These are phyloP conservation scores for Anastatus disparis DNA, from an alignment of 1,140 invertebrate genomes.

Conservation along the genomic window DNA sequence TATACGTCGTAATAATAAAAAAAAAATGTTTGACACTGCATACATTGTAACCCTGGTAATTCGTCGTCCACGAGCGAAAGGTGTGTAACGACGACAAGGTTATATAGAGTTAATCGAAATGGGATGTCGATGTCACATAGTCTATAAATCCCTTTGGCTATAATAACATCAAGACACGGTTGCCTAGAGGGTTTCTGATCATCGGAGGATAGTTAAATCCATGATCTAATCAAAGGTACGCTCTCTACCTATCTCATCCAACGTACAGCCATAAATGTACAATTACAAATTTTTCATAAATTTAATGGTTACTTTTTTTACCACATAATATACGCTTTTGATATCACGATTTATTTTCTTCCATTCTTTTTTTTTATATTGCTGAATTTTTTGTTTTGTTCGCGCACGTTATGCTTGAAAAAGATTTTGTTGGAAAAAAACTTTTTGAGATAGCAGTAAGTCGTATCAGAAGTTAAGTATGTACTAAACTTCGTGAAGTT, in stretches of 20 bases:
- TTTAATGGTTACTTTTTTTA: not conserved
- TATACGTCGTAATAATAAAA: too few species aligned
- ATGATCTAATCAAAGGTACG: constrained; percentile 48
- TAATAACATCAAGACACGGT: constrained; percentile 42
- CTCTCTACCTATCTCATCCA: too few species aligned
- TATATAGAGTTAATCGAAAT: constrained; percentile 45
- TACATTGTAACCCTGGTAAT: too few species aligned
- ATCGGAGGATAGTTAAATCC: constrained; percentile 48
- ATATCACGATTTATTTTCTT: not conserved
- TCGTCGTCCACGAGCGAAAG: not conserved
- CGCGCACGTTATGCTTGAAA: too few species aligned
- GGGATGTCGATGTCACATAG: constrained; percentile 36
- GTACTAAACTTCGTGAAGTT: too few species aligned
- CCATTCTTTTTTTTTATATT: not conserved
- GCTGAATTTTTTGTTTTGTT: not conserved
- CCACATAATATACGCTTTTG: too few species aligned
- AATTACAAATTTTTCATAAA: not conserved
- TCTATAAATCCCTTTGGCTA: constrained; percentile 50
- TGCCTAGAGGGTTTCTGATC: constrained; percentile 43
- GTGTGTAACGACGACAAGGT: not conserved
- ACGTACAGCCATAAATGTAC: not conserved
- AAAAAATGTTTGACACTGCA: too few species aligned
- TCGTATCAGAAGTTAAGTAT: too few species aligned
- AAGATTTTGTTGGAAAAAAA: too few species aligned
- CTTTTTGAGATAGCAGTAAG: too few species aligned